Base-by-base conservation (phyloP, 1,140 invertebrate species). In the Lerema accius region DNA sequence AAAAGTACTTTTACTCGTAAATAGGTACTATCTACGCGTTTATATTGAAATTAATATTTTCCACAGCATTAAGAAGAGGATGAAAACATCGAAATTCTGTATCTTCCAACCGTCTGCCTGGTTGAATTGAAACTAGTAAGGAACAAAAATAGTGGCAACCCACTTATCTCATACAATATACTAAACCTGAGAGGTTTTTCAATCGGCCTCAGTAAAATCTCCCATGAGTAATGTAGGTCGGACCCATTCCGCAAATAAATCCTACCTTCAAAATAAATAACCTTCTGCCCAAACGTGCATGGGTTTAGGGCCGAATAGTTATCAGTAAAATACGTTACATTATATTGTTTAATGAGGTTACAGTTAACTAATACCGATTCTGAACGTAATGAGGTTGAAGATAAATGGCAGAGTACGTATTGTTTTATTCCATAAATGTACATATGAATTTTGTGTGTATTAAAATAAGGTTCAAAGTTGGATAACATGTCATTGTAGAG, bases 211-310 rank as follows among this genome's bases (percentile, higher is more conserved):
- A 82, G 76, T 71, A 65, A 77, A 81, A 81, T 81, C 78, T 83
- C 74, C 76, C 79, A 75, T 81, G 80, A 84, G 73, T 82, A 82
- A 84, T 82, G 70, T 70, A 76, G 80, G 83, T 82, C 75, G 71
- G 72, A 67, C 78, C 78, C 75, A 75, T 82, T 81, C 76, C 78
- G 80, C 78, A 80, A 76, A 84, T 84, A 86, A 82, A 84, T 86
- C 81, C 80, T 69, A 55, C 76, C 78, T 73, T 80, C 73, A 82
- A 77, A 81, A 82, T 80, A 84, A 82, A 80, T 82, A 80, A 79
- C 72, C 67, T 68, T 61, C 40, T 19, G 49, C 55, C 16, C 49
- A 63, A 68, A 49, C 63, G 48, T 68, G 65, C 51, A 67, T 39
- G 51, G 53, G 60, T 67, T 62, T 56, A 45, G 65, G 61, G 61